Conservation (phyloP, 2,797 vertebrate species). For the Carduelis carduelis region DNA sequence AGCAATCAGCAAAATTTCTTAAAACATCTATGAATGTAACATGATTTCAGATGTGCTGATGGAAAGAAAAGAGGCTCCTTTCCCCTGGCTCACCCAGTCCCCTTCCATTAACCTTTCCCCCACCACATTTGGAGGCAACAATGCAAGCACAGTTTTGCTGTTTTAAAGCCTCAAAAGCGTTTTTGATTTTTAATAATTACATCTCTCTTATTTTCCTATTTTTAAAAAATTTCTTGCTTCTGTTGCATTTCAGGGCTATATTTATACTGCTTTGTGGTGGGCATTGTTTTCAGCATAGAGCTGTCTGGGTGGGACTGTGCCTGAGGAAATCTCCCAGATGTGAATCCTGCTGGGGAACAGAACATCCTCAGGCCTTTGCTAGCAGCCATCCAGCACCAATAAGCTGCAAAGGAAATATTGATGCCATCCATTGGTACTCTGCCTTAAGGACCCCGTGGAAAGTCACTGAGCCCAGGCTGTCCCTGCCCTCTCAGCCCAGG, state of each 20-base stretch:
- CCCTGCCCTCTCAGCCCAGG: background rate
- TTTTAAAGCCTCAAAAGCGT: background rate
- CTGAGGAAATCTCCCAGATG: background rate
- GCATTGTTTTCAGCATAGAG: background rate
- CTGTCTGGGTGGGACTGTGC: background rate
- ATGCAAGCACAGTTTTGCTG: background rate
- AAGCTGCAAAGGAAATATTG: background rate
- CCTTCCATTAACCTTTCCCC: slow-evolving; percentile 30
- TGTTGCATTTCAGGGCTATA: background rate
- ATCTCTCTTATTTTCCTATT: background rate
- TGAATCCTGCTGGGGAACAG: background rate
- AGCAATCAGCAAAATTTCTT: slow-evolving; percentile 61
- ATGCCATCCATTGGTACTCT: background rate
- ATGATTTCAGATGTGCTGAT: slow-evolving; percentile 46
- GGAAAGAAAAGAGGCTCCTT: background rate
- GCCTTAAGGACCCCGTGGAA: background rate
- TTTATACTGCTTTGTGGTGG: background rate
- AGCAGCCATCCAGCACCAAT: background rate
- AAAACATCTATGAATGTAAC: slow-evolving; percentile 7
- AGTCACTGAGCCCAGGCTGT: background rate
- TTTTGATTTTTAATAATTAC: background rate
- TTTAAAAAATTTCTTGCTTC: background rate
- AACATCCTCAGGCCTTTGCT: background rate
- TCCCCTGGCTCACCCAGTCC: background rate
- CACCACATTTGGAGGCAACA: background rate